Base-by-base conservation (phyloP, 1,140 invertebrate genomes). In the Conus betulinus region DNA sequence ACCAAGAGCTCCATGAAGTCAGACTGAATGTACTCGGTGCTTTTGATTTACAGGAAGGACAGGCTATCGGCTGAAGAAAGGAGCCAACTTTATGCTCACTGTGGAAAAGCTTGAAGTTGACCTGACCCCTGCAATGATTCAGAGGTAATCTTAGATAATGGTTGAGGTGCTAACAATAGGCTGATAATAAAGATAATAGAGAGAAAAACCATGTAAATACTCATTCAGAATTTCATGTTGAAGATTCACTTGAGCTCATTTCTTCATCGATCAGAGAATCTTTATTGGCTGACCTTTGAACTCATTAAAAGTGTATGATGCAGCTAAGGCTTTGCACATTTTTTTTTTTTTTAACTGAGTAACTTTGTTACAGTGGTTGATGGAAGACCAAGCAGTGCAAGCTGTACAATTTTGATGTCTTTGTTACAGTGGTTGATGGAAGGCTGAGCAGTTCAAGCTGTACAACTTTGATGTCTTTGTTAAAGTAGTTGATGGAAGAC, bases 401-500 rank as follows among this genome's bases (percentile, higher is more conserved):
- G 94, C 96, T 97, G 0, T 99, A 99, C 93, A 99, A 99, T 96
- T 99, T 99, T 95, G 97, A 99, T 96, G 98, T 99, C 27, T 94
- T 98, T 76, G 3, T 87, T 91, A 55, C 89, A 96, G 96, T 91
- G 98, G 98, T 5, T 96, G 97, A n/a, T 99, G 99, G 99, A 98
- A 98, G 94, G 96, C 96, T 0, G n/a, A 98, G 91, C 97, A 97
- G 91, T 99, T 99, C 96, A n/a, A 99, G 94, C 96, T 97, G 0
- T 99, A 99, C 93, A 99, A 99, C 96, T 99, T 99, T 95, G 97
- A 99, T 96, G 60, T n/a, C n/a, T n/a, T n/a, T n/a, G n/a, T n/a
- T n/a, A n/a, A n/a, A 96, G 96, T 91, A 98, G 98, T 4, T 96
- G 97, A n/a, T 99, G 99, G 99, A 98, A 98, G 94, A 96, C 96